Evolutionary conservation across 2,888 invertebrate genomes (phyloP).

Genomic region (Hemicrepidius hirtus): DNA sequence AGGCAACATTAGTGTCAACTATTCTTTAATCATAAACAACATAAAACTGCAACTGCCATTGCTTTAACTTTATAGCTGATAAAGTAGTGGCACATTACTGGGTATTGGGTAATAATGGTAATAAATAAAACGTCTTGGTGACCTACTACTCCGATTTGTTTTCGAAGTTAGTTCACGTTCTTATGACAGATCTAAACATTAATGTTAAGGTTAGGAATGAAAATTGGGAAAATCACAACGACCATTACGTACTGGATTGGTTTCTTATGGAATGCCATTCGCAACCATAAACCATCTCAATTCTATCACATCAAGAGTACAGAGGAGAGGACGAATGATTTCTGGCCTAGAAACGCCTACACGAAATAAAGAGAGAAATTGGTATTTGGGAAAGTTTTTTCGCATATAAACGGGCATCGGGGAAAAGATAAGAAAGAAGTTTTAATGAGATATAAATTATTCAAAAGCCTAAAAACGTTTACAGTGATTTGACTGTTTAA

Average conservation of each 20-base stretch:
- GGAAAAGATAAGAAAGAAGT: not conserved
- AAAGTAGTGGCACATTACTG: constrained; percentile 4
- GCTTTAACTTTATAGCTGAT: no score
- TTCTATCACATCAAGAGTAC: not conserved
- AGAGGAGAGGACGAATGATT: not conserved
- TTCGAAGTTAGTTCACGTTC: not conserved
- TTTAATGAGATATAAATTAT: constrained; percentile 12
- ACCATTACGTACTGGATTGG: no score
- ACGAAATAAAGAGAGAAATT: constrained; percentile 3
- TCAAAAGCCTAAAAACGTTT: not conserved
- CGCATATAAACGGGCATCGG: not conserved
- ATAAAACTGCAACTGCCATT: no score
- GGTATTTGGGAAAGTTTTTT: not conserved
- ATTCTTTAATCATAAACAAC: not conserved
- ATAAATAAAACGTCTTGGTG: not conserved
- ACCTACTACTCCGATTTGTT: not conserved
- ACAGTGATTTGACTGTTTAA: not conserved
- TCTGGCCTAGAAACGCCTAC: not conserved
- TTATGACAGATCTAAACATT: not conserved
- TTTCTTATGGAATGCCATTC: no score
- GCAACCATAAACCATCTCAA: no score
- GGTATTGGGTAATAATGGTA: no score
- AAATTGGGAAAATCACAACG: no score
- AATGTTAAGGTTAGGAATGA: no score
- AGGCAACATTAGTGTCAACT: not conserved